phyloP scores from a whole-genome alignment of 2,113 vertebrate species.

The Psilopogon haemacephalus region DNA sequence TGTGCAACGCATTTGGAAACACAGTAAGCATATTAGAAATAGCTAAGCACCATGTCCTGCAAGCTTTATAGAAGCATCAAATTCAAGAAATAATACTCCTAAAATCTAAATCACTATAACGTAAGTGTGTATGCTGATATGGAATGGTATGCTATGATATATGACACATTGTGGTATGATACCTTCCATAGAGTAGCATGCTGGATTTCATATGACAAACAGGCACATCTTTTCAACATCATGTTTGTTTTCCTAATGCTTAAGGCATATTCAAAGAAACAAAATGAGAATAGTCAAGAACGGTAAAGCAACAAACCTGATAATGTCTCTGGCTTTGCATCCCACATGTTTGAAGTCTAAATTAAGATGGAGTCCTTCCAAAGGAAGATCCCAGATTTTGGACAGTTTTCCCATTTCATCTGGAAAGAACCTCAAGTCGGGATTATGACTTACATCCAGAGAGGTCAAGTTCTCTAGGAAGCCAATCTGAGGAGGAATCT shows the following conservation, averaged over 20 bases:
- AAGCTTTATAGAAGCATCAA: not conserved
- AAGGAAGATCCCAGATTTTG: constrained; percentile 93
- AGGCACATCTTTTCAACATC: not conserved
- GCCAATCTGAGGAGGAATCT: constrained; percentile 94
- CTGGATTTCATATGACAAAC: not conserved
- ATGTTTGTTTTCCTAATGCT: not conserved
- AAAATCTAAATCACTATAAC: not conserved
- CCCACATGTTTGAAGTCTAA: constrained; percentile 93
- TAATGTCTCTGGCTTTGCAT: constrained; percentile 93
- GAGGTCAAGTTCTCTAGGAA: constrained; percentile 89
- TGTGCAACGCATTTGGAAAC: not conserved
- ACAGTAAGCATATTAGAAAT: not conserved
- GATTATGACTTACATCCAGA: constrained; percentile 91
- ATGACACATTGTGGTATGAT: too few species aligned
- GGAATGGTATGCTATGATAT: too few species aligned
- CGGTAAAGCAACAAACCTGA: constrained; percentile 79
- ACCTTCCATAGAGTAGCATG: not conserved
- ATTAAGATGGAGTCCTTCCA: constrained; percentile 90
- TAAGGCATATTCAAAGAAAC: not conserved
- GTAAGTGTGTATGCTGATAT: not conserved
- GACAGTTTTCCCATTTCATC: constrained; percentile 94
- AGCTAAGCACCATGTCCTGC: not conserved
- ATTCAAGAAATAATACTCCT: not conserved
- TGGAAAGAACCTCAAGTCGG: constrained; percentile 85
- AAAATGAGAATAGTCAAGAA: not conserved